phyloP scores from a whole-genome alignment of 2,797 vertebrate genomes.

The Zenarchopterus dispar region DNA sequence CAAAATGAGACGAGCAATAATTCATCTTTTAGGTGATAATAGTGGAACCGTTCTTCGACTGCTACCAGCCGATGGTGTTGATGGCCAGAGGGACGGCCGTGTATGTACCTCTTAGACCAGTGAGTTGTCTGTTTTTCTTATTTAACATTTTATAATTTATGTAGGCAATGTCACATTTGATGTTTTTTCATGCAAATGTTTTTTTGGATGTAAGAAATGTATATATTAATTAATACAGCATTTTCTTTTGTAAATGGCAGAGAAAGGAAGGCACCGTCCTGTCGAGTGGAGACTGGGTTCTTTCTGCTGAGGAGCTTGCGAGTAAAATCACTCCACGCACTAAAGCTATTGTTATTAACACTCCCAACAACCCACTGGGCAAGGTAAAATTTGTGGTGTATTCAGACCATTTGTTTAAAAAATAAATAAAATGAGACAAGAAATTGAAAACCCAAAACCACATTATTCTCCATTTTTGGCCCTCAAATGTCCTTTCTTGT shows the following conservation, averaged over 20 bases:
- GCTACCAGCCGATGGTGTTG: conserved; percentile 92
- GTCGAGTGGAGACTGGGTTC: conserved; percentile 88
- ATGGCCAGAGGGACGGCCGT: conserved; percentile 90
- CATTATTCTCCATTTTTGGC: no score
- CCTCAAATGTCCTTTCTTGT: no score
- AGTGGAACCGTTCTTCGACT: conserved; percentile 95
- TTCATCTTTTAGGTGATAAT: conserved; percentile 88
- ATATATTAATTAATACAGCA: not conserved
- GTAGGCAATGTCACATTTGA: no score
- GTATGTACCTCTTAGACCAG: conserved; percentile 86
- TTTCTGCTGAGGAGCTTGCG: conserved; percentile 87
- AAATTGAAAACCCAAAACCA: no score
- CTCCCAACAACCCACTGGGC: conserved; percentile 95
- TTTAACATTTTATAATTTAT: not conserved
- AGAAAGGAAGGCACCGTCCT: conserved; percentile 64
- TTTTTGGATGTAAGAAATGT: not conserved
- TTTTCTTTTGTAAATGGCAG: conserved; percentile 59
- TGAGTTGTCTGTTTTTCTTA: conserved; percentile 31
- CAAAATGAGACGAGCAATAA: not conserved
- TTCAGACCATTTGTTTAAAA: no score
- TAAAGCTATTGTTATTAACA: conserved; percentile 93
- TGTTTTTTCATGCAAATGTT: not conserved
- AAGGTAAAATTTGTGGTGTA: conserved; percentile 84
- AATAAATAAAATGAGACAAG: no score
- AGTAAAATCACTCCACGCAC: conserved; percentile 89